Conservation (phyloP, 35 echinoderm and acorn worm genomes). For the Apostichopus japonicus region DNA sequence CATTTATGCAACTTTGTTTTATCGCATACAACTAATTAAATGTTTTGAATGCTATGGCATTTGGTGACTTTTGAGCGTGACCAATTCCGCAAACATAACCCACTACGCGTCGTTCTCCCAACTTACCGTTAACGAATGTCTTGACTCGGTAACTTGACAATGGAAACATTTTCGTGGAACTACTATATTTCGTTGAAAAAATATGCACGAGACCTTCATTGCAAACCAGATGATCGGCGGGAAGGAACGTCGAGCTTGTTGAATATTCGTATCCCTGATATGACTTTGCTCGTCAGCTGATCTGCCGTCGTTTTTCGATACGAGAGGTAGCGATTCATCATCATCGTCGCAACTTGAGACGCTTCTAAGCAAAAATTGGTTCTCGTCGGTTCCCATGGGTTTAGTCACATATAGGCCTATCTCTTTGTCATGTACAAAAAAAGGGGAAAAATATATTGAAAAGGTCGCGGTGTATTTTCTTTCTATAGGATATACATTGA, state of each 20-base stretch:
- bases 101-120: not conserved
- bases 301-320: not conserved
- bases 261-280: not conserved
- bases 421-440: no score
- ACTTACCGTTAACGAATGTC: not conserved
- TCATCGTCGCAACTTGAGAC: not conserved
- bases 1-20: no score
- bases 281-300: not conserved
- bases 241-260: not conserved
- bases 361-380: no score
- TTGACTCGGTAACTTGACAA: not conserved
- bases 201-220: conserved; percentile 17
- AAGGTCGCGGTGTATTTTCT: no score
- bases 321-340: not conserved
- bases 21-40: no score
- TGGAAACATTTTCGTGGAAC: not conserved
- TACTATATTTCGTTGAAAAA: not conserved
- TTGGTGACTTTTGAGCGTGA: no score
- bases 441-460: no score
- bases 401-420: no score
- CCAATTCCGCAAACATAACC: no score
- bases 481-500: no score
- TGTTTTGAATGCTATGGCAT: no score
- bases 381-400: no score
- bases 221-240: not conserved